Base-by-base conservation (phyloP, 2,888 invertebrate genomes). In the Oligia fasciuncula region DNA sequence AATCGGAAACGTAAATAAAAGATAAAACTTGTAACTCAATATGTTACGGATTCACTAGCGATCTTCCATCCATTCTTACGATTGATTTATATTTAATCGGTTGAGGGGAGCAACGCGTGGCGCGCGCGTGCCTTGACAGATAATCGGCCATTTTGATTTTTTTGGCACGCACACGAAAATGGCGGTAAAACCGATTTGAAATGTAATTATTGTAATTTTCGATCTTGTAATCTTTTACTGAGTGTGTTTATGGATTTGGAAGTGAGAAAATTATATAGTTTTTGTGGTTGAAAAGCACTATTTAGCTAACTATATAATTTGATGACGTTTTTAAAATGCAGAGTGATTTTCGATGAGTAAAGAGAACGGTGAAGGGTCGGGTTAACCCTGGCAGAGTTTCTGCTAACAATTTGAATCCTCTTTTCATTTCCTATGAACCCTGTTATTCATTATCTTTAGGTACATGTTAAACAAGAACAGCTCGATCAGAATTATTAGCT, bases 1-100 rank as follows among this genome's bases (percentile, higher is more conserved):
- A 95, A 96, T 96, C 95, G 91, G 94, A 95, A 96, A 95, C 85
- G 95, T 93, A 96, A 96, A 96, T 96, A 96, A 93, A 94, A 94
- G 95, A 95, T 94, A 94, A 89, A 88, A 93, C 92, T 91, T 94
- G 96, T 95, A 96, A 96, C 92, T 93, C 91, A 93, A 96, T 96
- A 95, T 93, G 94, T 94, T 94, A 91, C 93, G 92, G 94, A 94
- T 94, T 93, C 94, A 90, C 90, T 90, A 93, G 90, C 93, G 94
- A 95, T 95, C 94, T 94, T 86, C 89, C 81, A 86, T 87, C 88
- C 90, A 92, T 92, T 93, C 91, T 93, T 91, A 88, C 92, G 91
- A 94, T 93, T 94, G 93, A 94, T 94, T 93, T 90, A 90, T 92
- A 91, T 94, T 94, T 94, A 94, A 94, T 94, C 93, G 92, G 90